Evolutionary conservation across 64 coral and sea anemone species (phyloP), one percentile per base, ranked within the genome.

Genomic region (Actinia tenebrosa): DNA sequence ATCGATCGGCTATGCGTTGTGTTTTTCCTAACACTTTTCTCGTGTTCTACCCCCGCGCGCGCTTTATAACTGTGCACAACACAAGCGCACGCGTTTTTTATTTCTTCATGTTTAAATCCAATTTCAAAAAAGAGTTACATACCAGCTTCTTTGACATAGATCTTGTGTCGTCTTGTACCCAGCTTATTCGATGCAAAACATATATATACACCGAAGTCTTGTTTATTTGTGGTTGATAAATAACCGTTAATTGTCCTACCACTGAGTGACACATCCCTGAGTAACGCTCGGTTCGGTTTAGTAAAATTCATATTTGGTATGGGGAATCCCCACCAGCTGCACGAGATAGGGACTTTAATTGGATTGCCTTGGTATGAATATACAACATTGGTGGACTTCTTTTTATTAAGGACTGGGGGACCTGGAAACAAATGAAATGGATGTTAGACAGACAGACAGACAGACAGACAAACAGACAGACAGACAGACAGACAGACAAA

Each of bases 311-410:
- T 83, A 22, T 84, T 78, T 11, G 91, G 94, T 17, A 88, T 52
- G 19, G 94, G 94, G 68, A 20, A 91, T 56, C 94, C 94, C 94
- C 94, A 93, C 79, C 88, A 97, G 18, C 68, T 79, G 16, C 94
- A 97, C 17, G 30, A 47, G 45, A 97, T 87, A 11, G 55, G 80
- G 25, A 89, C 83, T 79, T 83, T 80, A 20, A 71, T 71, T 9
- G 47, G 79, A 45, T 93, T 96, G 16, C 91, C 94, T 62, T 20
- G 43, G 69, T 82, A 97, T 9, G 94, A 93, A 52, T 97, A 97
- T 46, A 93, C 22, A 30, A 22, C 60, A 10, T 68, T 55, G 22
- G 84, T 87, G 7, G 94, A 93, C 43, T 88, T 52, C 30, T 78
- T 80, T 2, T 60, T 10, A 58, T 97, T 83, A 16, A 97, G 87